Base-by-base conservation (phyloP, 2,797 vertebrate genomes). In the Sebastes paucispinis region DNA sequence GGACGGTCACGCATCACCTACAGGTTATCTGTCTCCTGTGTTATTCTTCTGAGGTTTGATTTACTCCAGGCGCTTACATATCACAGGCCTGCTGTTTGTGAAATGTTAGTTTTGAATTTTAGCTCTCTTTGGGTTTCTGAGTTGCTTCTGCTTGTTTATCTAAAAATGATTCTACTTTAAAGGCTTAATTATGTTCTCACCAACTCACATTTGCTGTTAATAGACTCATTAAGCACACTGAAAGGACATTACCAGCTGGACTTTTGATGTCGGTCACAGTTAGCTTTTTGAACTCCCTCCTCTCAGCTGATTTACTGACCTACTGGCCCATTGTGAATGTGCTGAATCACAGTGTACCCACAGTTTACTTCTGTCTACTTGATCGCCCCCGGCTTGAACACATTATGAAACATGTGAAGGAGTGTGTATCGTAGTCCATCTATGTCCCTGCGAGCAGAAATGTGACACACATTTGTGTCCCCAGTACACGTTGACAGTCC, bases 1-100 rank as follows among this genome's bases (percentile, higher is more conserved):
- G 18, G 69, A 82, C 22, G 75, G 86, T 93, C 91, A 91, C 81
- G 83, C 91, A 82, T 91, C 87, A 87, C 83, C 84, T 89, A 31
- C 78, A 78, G 82, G 86, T 90, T 90, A 90, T 92, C 87, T 78
- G 81, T 92, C 86, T 89, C 70, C 74, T 75, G 57, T 88, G 81
- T 87, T 77, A 77, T 85, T 79, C 78, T 87, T 83, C 76, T 69
- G 50, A 72, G 69, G 24, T 68, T 81, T 82, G 75, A 88, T 85
- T 85, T 75, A 75, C 62, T 83, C 77, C 71, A 64, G 66, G 25
- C 73, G 72, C 31, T n/a, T 22, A 67, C 50, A 16, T 50, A 32
- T 64, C 22, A 54, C 22, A 25, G 47, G 2, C 12, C 47, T 24
- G 31, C 50, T 57, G 50, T 83, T 82, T 54, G 22, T 55, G 54